Percentiles rank a stretch among this genome's conserved stretches.
These are phyloP conservation scores for Geodia barretti DNA, from an alignment of 37 sponge, comb jelly and placozoan genomes.

Conservation along the genomic window DNA sequence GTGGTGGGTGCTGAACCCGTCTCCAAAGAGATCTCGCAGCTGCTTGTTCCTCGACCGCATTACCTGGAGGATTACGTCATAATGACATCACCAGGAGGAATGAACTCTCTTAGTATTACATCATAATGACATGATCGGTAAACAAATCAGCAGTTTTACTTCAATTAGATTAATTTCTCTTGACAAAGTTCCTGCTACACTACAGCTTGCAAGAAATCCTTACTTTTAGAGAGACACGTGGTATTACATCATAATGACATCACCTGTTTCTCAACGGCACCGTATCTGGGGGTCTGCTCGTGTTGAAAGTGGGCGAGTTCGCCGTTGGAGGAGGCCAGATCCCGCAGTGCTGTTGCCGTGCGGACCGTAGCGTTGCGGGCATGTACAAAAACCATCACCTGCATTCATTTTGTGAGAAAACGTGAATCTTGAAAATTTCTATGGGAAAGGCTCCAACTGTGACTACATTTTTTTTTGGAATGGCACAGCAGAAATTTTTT, in stretches of 20 bases:
- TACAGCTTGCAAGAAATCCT: too few species aligned
- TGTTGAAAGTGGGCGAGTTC: conserved; percentile 61
- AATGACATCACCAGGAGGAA: too few species aligned
- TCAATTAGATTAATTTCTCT: too few species aligned
- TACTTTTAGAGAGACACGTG: too few species aligned
- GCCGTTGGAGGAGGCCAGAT: conserved; percentile 63
- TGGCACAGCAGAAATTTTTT: too few species aligned
- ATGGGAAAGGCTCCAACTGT: not conserved
- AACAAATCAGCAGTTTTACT: too few species aligned
- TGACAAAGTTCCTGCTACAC: too few species aligned
- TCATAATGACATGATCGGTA: too few species aligned
- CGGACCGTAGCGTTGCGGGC: conserved; percentile 94
- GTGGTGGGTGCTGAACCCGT: conserved; percentile 96
- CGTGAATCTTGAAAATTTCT: not conserved
- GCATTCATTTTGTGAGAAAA: not conserved
- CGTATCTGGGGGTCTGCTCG: conserved; percentile 67
- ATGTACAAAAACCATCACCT: conserved; percentile 99
- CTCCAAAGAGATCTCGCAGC: conserved; percentile 82
- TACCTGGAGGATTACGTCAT: too few species aligned
- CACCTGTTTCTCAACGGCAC: conserved; percentile 83
- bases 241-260: too few species aligned
- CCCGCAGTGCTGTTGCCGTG: conserved; percentile 85
- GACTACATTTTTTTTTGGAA: too few species aligned
- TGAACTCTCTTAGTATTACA: too few species aligned
- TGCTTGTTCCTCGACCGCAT: conserved; percentile 81